phyloP scores from a whole-genome alignment of 2,113 vertebrate genomes.

The Acanthochromis polyacanthus region DNA sequence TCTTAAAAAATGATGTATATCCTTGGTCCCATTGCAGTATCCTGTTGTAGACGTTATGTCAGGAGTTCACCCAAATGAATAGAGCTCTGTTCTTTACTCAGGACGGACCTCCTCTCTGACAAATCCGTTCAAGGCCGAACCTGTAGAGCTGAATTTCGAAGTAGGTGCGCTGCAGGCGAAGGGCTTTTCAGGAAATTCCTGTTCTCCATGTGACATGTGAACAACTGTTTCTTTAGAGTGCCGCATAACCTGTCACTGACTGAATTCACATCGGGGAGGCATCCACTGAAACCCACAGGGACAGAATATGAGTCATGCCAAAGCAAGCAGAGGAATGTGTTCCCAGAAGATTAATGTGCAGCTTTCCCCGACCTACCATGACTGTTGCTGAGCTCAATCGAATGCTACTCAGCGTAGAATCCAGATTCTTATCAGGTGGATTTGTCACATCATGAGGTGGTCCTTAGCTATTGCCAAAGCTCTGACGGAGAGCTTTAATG shows the following conservation, averaged over 20 bases:
- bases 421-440: constrained; percentile 31
- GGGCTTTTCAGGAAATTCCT: constrained; percentile 64
- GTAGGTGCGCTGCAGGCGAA: background rate
- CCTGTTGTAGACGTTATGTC: background rate
- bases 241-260: constrained; percentile 32
- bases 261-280: constrained; percentile 40
- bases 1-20: background rate
- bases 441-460: constrained; percentile 26
- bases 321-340: constrained; percentile 56
- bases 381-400: constrained; percentile 13
- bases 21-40: too few relatives aligned
- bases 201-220: constrained; percentile 58
- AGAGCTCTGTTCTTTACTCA: background rate
- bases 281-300: constrained; percentile 49
- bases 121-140: constrained; percentile 39
- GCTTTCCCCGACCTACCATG: constrained; percentile 1
- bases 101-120: background rate
- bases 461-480: background rate
- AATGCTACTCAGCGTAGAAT: constrained; percentile 17
- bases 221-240: constrained; percentile 50
- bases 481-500: constrained; percentile 13
- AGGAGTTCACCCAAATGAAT: background rate
- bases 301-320: constrained; percentile 60
- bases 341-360: constrained; percentile 48
- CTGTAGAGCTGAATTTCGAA: constrained; percentile 3